Evolutionary conservation across 2,113 vertebrate genomes (phyloP), one percentile per base, ranked within the genome.

Genomic region (Sander lucioperca): DNA sequence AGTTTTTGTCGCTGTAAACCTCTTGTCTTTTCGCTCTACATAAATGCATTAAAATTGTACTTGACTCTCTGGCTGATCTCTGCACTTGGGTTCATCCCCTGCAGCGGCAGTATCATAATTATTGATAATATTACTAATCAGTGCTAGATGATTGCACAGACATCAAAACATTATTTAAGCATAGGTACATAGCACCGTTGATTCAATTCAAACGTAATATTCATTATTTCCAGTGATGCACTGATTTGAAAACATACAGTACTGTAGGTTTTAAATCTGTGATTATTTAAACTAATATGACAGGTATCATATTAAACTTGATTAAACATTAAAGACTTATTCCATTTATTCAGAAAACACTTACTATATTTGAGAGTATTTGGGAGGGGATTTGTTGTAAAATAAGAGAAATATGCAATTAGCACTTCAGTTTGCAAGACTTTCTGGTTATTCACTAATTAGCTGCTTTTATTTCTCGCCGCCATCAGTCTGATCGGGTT

Each of bases 371-470:
- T 43, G 39, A 2, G 16, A 67, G 21, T 39, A 43, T 43, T 43
- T 43, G 39, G 4, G 16, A 67, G 21, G 51, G 2, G 5, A 25
- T 14, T 15, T 66, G 18, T 12, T n/a, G n/a, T n/a, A n/a, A n/a
- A n/a, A n/a, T n/a, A n/a, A n/a, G n/a, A n/a, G n/a, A n/a, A n/a
- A n/a, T n/a, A n/a, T n/a, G n/a, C 25, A 25, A 86, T 77, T 63
- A 63, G 21, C 15, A 16, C 5, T 53, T 67, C 18, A 79, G 33
- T 65, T 36, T 74, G 39, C 25, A 50, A 43, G 54, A 57, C 47
- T 70, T 77, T 79, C 47, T 18, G 5, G 21, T 12, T 65, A 48
- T 87, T 79, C 53, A 51, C 51, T 89, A 87, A 91, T 89, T 77
- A 82, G 72, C 64, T 54, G 62, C 33, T 19, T 79, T 56, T 72